These are phyloP conservation scores for Poeciliopsis gracilis DNA, from an alignment of 2,797 vertebrate species.

Conservation along the genomic window DNA sequence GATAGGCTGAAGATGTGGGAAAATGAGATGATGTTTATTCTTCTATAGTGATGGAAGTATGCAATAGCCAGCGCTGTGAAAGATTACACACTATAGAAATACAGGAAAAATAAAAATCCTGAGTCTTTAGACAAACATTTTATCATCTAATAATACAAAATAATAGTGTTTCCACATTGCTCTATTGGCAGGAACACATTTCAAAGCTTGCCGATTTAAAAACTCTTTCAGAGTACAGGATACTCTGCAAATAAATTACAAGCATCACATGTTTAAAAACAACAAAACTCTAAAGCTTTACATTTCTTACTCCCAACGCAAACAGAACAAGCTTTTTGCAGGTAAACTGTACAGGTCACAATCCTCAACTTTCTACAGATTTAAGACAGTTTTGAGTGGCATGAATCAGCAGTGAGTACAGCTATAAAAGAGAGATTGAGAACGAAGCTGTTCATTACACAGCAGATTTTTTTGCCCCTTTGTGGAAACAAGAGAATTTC, in stretches of 20 bases:
- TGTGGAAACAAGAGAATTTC: constrained; percentile 40
- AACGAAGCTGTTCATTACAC: constrained; percentile 48
- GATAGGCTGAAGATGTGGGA: constrained; percentile 41
- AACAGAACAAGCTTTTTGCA: constrained; percentile 48
- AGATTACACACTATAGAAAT: constrained; percentile 61
- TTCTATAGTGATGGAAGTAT: constrained; percentile 53
- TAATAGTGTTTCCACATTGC: constrained; percentile 12
- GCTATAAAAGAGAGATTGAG: constrained; percentile 63
- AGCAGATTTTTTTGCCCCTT: constrained; percentile 12
- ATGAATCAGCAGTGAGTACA: constrained; percentile 62
- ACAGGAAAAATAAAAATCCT: constrained; percentile 67
- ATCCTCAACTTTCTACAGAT: constrained; percentile 49
- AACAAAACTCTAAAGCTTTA: constrained; percentile 70
- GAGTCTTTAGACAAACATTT: constrained; percentile 52
- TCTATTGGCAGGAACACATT: constrained; percentile 51
- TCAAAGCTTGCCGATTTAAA: constrained; percentile 48
- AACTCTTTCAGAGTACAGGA: constrained; percentile 37
- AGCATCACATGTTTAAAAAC: constrained; percentile 67
- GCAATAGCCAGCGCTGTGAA: constrained; percentile 43
- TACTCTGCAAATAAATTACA: constrained; percentile 76
- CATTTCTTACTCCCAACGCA: constrained; percentile 56
- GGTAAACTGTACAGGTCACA: constrained; percentile 66
- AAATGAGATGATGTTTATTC: constrained; percentile 72
- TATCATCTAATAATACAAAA: constrained; percentile 56
- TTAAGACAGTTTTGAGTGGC: constrained; percentile 62